Conservation (phyloP, 2,888 invertebrate species). For the Hypercompe scribonia region DNA sequence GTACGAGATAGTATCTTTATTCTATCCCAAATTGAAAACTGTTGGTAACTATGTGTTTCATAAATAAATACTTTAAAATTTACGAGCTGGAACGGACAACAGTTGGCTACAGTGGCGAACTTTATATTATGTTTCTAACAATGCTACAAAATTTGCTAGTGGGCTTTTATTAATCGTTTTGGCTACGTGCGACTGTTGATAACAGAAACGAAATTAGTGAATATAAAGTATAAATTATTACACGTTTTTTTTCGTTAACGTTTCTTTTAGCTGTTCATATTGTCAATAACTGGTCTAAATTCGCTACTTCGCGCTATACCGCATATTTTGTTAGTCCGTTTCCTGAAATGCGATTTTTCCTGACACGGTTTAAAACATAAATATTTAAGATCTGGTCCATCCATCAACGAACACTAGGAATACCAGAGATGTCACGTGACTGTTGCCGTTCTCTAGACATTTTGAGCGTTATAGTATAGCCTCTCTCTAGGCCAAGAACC, state of each 20-base stretch:
- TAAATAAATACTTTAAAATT: conserved; percentile 65
- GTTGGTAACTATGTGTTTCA: conserved; percentile 60
- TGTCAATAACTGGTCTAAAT: background rate
- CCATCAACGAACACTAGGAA: background rate
- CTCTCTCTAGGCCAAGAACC: too few relatives aligned
- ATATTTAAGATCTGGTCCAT: too few relatives aligned
- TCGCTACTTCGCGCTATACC: background rate
- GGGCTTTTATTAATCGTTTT: conserved; percentile 3
- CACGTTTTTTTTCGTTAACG: too few relatives aligned
- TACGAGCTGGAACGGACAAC: conserved; percentile 57
- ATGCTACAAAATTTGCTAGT: conserved; percentile 5
- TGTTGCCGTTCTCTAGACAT: background rate
- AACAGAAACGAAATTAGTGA: background rate
- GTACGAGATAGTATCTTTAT: conserved; percentile 54
- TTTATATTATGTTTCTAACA: conserved; percentile 6
- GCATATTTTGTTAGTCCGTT: background rate
- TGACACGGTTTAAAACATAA: background rate
- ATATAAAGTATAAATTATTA: background rate
- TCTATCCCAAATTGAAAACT: conserved; percentile 56
- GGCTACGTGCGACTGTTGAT: background rate
- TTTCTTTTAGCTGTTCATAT: too few relatives aligned
- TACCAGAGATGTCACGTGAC: background rate
- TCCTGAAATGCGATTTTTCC: background rate
- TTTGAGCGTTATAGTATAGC: too few relatives aligned
- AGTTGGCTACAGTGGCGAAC: conserved; percentile 31